Conservation (phyloP, 2,797 vertebrate species). For the Poeciliopsis gracilis region DNA sequence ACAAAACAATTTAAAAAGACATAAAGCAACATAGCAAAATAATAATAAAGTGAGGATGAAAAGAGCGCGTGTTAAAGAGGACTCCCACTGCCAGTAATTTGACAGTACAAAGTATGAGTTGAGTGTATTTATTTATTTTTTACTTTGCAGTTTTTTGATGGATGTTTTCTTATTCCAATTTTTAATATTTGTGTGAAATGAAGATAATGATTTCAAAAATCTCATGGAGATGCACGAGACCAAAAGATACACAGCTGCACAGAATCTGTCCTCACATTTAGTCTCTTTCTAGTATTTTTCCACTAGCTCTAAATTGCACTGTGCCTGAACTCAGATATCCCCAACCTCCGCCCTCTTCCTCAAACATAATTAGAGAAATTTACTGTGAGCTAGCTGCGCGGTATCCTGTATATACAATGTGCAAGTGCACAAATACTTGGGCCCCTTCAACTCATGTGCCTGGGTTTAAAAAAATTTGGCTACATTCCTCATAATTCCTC, state of each 20-base stretch:
- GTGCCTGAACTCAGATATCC: conserved; percentile 45
- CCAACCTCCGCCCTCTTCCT: conserved; percentile 8
- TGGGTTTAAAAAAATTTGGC: conserved; percentile 8
- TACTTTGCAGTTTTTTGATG: neutral
- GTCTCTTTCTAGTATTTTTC: conserved; percentile 72
- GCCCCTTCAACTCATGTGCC: neutral
- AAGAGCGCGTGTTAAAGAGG: neutral
- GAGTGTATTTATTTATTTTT: neutral
- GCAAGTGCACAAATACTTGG: neutral
- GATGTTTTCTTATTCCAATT: neutral
- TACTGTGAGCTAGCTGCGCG: conserved; percentile 17
- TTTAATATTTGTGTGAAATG: conserved; percentile 7
- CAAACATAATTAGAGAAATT: conserved; percentile 50
- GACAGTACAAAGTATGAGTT: neutral
- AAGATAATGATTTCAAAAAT: conserved; percentile 9
- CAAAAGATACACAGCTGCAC: conserved; percentile 13
- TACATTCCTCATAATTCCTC: conserved; percentile 4
- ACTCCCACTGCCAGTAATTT: neutral
- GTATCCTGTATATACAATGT: neutral
- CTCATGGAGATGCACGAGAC: neutral
- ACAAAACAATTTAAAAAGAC: too few species aligned
- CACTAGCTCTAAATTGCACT: conserved; percentile 67
- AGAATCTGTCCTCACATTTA: conserved; percentile 34
- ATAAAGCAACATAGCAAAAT: too few species aligned
- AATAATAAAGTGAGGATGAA: neutral